Evolutionary conservation across 2,888 invertebrate genomes (phyloP).

Genomic region (Agrochola circellaris): DNA sequence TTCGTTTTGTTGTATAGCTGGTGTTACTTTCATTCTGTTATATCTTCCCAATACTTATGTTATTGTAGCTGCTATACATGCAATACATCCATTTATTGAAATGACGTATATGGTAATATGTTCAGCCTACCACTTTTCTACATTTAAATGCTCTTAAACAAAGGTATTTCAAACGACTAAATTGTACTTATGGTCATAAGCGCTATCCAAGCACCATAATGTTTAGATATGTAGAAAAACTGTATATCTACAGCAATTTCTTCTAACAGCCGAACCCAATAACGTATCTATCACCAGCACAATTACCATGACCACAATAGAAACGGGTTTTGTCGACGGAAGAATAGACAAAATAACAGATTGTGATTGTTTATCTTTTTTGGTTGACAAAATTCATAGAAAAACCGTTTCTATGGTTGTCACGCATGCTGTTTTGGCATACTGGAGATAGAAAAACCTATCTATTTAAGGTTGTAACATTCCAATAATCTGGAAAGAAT

Average conservation of each 20-base stretch:
- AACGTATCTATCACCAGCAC: too few species aligned
- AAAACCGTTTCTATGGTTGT: too few species aligned
- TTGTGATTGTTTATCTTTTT: too few species aligned
- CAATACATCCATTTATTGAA: background rate
- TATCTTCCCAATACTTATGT: slow-evolving; percentile 9
- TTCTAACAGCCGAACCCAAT: too few species aligned
- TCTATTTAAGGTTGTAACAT: too few species aligned
- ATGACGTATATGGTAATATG: background rate
- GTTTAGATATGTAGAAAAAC: background rate
- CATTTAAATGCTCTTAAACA: slow-evolving; percentile 1
- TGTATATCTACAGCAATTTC: background rate
- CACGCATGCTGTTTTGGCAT: too few species aligned
- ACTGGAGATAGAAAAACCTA: too few species aligned
- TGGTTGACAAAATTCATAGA: too few species aligned
- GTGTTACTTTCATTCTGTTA: slow-evolving; percentile 13
- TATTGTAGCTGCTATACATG: slow-evolving; percentile 37
- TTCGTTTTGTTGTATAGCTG: slow-evolving; percentile 19
- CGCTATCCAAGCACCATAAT: background rate
- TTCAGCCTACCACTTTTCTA: background rate
- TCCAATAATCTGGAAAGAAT: too few species aligned
- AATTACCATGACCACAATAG: too few species aligned
- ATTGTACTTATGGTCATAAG: background rate
- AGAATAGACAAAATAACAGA: too few species aligned
- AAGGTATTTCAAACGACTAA: background rate
- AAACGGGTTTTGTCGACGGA: too few species aligned